Base-by-base conservation (phyloP, 1,140 invertebrate genomes). In the Geopemphigus sp. region DNA sequence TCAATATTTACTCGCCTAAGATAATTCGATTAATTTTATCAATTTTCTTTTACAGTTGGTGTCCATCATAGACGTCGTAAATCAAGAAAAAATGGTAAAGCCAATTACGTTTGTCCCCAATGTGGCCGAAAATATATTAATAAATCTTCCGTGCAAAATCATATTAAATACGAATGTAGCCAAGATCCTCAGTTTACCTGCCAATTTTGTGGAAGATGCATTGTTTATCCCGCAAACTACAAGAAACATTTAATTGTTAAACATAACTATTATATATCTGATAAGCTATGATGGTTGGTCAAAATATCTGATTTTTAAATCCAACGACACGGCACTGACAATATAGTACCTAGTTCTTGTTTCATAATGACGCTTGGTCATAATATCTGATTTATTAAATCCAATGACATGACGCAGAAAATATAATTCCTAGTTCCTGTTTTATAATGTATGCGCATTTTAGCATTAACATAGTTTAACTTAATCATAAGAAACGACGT, bases 121-220 rank as follows among this genome's bases (percentile, higher is more conserved):
- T 87, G 86, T 84, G 83, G 83, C 64, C 86, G 85, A 83, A 85
- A 83, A 81, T 87, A 82, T 63, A 85, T 85, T 4, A 86, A 87
- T 83, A 83, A 87, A 17, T 84, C 87, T 59, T 80, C 72, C 19
- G 54, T 83, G 22, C 14, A 61, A 26, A 80, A 78, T 64, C 82
- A 83, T 78, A 56, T 81, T 0, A 81, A 70, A 26, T 68, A 80
- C 39, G 74, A 83, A 26, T 83, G 81, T 56, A 76, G 64, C 8
- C 89, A 91, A 82, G 87, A 88, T 80, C 91, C 91, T 3, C 88
- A 88, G 81, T 92, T 91, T 85, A 86, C 88, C 83, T 91, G 91
- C 82, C 70, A 57, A 10, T 56, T 82, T 47, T 88, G 87, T 83
- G 83, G 87, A 82, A 86, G 87, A 83, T 87, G 89, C 82, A 76